Base-by-base conservation (phyloP, 2,797 vertebrate species). In the Microchirus variegatus region DNA sequence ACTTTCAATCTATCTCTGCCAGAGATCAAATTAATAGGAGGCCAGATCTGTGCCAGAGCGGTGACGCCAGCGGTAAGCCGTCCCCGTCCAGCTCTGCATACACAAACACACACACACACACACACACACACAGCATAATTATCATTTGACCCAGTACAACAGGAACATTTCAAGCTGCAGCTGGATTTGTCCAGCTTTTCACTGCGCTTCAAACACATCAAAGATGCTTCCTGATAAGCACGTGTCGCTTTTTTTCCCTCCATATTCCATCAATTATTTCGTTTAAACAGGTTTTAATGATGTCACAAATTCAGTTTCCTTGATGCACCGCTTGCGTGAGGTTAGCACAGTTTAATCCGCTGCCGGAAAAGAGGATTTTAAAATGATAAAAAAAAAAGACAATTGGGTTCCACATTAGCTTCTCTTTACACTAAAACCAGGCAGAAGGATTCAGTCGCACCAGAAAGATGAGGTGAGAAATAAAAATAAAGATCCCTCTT, bases 1-100 rank as follows among this genome's bases (percentile, higher is more conserved):
- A 69, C 36, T 61, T 63, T 73, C 35, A 42, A 67, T 80, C 53
- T 48, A 47, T 84, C 77, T 76, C 68, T 77, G 79, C 78, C 67
- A 79, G 60, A 63, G 26, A 81, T 81, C 46, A 49, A 68, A 81
- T 75, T 31, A 80, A 68, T 59, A 49, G 31, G 62, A 41, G 57
- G 38, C 16, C 16, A 3, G 16, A n/a, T 2, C n/a, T 57, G 54
- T 51, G 42, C 47, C 40, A 26, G 35, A 73, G 47, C 13, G 63
- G 53, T 40, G 60, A 70, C 1, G 12, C 52, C 68, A 62, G 65
- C 53, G 65, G 50, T 48, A 67, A 78, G 31, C 52, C 43, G 10
- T 37, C 44, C 47, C 47, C 37, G 22, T 15, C 12, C 44, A 14
- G 11, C 35, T 18, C 0, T 61, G 56, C 63, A 53, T 0, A 36